Evolutionary conservation across 2,113 vertebrate species (phyloP).

Genomic region (Scortum barcoo): DNA sequence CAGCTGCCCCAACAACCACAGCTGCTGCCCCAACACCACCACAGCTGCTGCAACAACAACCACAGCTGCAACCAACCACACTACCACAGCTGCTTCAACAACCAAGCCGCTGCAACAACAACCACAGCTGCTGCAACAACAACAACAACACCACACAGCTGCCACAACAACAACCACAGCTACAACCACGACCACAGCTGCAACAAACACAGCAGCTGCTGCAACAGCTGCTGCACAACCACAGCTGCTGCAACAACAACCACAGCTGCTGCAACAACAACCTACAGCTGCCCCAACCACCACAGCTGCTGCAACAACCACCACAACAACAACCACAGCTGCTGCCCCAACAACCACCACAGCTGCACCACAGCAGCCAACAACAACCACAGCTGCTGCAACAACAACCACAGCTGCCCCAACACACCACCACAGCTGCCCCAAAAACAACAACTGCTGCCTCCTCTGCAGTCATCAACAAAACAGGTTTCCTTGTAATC

Average conservation of each 20-base stretch:
- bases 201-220: no score
- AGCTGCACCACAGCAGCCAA: background rate
- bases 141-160: no score
- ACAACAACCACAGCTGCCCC: background rate
- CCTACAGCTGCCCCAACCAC: background rate
- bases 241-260: background rate
- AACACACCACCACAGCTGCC: background rate
- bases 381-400: background rate
- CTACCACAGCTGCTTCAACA: no score
- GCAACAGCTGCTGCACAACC: background rate
- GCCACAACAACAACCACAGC: no score
- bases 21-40: no score
- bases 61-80: no score
- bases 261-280: no score
- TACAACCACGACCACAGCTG: no score
- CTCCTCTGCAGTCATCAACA: background rate
- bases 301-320: rapidly evolving
- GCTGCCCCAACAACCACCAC: background rate
- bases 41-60: no score
- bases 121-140: no score
- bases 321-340: background rate
- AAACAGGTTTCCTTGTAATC: background rate
- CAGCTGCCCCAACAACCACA: no score
- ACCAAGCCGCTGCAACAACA: no score
- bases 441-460: background rate